These are phyloP conservation scores for Calycopis cecrops DNA, from an alignment of 1,140 invertebrate genomes.

Conservation along the genomic window DNA sequence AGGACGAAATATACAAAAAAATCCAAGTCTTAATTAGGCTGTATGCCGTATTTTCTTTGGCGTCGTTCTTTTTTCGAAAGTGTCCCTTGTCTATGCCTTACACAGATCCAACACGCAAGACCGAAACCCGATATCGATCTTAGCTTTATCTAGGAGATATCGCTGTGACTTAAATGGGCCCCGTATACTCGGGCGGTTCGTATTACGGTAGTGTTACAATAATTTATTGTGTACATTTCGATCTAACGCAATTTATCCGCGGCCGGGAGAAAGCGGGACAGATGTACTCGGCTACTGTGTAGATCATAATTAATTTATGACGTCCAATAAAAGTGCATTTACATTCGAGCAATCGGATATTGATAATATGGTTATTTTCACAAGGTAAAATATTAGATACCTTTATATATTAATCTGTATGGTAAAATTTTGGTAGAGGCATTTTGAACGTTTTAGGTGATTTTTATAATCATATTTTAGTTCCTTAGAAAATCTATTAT, in stretches of 20 bases:
- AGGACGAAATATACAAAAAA: no score
- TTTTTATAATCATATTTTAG: no score
- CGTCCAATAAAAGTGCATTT: conserved; percentile 1
- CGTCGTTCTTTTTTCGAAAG: conserved; percentile 6
- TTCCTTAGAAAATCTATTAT: no score
- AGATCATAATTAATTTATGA: conserved; percentile 10
- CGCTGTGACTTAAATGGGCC: conserved; percentile 28
- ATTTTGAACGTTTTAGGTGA: no score
- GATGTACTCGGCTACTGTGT: conserved; percentile 10
- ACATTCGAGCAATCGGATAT: neutral
- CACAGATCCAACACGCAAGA: conserved; percentile 12
- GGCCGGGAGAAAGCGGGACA: conserved; percentile 39
- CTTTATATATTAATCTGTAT: no score
- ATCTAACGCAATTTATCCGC: conserved; percentile 40
- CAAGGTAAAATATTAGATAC: no score
- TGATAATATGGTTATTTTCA: neutral
- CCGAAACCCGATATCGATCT: conserved; percentile 28
- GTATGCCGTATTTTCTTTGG: neutral
- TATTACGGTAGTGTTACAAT: conserved; percentile 40
- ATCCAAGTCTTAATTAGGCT: no score
- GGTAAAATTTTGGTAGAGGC: no score
- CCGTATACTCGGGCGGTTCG: conserved; percentile 32
- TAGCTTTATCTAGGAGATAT: conserved; percentile 20
- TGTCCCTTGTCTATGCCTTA: conserved; percentile 5
- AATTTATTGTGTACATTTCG: conserved; percentile 50